Conservation (phyloP, 2,113 vertebrate species). For the Ibidorhyncha struthersii region DNA sequence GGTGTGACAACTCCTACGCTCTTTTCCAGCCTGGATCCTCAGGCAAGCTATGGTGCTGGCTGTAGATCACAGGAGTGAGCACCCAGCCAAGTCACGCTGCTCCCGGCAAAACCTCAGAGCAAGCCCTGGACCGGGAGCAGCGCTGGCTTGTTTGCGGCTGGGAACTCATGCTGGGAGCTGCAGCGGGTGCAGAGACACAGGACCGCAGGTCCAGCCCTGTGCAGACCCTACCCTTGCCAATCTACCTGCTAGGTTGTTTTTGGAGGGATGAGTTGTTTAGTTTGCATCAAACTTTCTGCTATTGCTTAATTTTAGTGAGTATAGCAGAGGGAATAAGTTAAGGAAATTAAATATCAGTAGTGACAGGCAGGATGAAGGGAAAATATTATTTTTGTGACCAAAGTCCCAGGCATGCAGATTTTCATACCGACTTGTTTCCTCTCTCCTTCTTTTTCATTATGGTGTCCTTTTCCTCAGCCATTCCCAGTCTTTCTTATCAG, state of each 20-base stretch:
- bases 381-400: neutral
- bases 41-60: neutral
- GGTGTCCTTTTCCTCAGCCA: neutral
- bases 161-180: neutral
- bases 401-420: neutral
- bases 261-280: neutral
- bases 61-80: neutral
- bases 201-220: neutral
- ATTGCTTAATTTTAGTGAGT: neutral
- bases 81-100: fast-evolving
- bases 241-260: neutral
- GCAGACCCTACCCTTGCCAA: neutral
- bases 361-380: neutral
- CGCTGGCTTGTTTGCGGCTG: neutral
- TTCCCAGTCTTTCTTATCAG: neutral
- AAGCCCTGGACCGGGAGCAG: fast-evolving
- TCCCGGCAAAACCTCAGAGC: neutral
- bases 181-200: fast-evolving
- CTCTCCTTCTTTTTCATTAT: neutral
- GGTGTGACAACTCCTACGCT: neutral
- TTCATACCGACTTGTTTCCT: neutral
- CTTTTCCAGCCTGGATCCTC: constrained; percentile 16
- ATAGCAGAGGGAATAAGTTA: neutral
- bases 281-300: neutral
- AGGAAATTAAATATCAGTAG: neutral